Percentiles rank a stretch among this genome's conserved stretches.
phyloP scores from a whole-genome alignment of 2,888 invertebrate genomes.

The Pomacea canaliculata region DNA sequence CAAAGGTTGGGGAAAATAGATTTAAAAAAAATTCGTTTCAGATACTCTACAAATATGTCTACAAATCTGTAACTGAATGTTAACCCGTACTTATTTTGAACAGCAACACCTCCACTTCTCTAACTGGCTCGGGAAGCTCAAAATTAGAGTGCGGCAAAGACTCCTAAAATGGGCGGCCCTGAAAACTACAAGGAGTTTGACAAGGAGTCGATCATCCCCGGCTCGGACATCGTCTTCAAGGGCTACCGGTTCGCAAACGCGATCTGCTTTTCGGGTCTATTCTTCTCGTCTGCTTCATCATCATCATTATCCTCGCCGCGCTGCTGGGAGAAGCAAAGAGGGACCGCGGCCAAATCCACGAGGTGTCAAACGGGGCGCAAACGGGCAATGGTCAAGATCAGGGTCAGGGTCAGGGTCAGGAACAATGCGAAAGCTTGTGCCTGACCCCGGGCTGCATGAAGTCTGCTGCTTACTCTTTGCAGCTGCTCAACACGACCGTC shows the following conservation, averaged over 20 bases:
- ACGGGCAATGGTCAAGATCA: neutral
- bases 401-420: neutral
- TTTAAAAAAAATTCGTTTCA: too few relatives aligned
- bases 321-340: slow-evolving; percentile 34
- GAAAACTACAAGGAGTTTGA: slow-evolving; percentile 51
- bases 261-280: slow-evolving; percentile 47
- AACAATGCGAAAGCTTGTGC: slow-evolving; percentile 31
- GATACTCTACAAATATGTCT: too few relatives aligned
- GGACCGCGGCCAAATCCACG: slow-evolving; percentile 16
- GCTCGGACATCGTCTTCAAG: slow-evolving; percentile 35
- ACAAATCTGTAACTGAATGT: too few relatives aligned
- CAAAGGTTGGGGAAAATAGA: too few relatives aligned
- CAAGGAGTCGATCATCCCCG: slow-evolving; percentile 45
- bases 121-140: neutral
- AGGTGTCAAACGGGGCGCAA: slow-evolving; percentile 21
- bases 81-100: neutral
- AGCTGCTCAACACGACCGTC: slow-evolving; percentile 48
- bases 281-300: slow-evolving; percentile 42
- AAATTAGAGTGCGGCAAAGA: neutral
- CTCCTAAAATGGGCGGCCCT: slow-evolving; percentile 34
- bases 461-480: slow-evolving; percentile 45
- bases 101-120: neutral
- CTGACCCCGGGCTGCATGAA: slow-evolving; percentile 47
- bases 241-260: slow-evolving; percentile 43
- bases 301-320: slow-evolving; percentile 49